Conservation (phyloP, 1,140 invertebrate genomes). For the Dysdera silvatica region DNA sequence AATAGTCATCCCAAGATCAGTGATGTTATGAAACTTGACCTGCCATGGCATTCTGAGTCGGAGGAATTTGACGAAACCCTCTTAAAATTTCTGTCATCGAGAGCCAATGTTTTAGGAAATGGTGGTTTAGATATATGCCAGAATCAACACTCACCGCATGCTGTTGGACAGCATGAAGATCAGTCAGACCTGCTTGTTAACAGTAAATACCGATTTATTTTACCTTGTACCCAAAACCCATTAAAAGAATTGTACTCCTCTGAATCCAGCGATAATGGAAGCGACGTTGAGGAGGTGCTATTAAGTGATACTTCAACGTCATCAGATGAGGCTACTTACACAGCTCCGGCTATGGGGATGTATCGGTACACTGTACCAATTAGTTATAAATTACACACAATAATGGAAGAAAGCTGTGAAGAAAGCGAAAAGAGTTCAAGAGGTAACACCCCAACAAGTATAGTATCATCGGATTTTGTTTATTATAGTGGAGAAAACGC, state of each 20-base stretch:
- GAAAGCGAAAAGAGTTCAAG: slow-evolving; percentile 57
- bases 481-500: slow-evolving; percentile 17
- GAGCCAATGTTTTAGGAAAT: no score
- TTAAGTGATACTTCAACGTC: slow-evolving; percentile 30
- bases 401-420: slow-evolving; percentile 87
- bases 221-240: no score
- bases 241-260: slow-evolving; percentile 20
- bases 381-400: slow-evolving; percentile 78
- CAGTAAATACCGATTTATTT: no score
- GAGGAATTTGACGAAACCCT: no score
- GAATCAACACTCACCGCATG: no score
- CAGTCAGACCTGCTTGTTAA: no score
- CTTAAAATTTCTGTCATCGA: no score
- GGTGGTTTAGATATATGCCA: no score
- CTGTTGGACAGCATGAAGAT: no score
- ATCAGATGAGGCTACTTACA: slow-evolving; percentile 26
- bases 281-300: slow-evolving; percentile 29
- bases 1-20: no score
- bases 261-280: slow-evolving; percentile 27
- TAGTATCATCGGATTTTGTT: slow-evolving; percentile 8
- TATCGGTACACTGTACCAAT: slow-evolving; percentile 24
- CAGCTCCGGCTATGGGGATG: slow-evolving; percentile 6
- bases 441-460: slow-evolving; percentile 19
- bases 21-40: no score
- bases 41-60: background rate